Conservation (phyloP, 1,140 invertebrate species). For the Hyposmocoma kahamanoa region DNA sequence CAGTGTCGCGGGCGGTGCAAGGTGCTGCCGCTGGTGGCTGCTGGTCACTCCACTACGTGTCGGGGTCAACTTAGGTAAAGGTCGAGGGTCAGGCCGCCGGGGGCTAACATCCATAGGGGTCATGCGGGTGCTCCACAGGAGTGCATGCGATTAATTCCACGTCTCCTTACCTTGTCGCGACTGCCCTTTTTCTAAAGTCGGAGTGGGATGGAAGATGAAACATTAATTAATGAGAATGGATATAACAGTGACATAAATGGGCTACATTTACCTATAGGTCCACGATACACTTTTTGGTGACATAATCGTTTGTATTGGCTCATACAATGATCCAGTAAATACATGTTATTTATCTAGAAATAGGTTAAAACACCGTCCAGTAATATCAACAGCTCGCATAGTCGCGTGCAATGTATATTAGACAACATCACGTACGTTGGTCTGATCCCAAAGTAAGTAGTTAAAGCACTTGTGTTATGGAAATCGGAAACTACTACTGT, state of each 20-base stretch:
- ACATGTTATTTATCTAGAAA: too few species aligned
- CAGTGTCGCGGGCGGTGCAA: conserved; percentile 8
- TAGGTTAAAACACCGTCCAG: too few species aligned
- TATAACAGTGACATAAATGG: conserved; percentile 32
- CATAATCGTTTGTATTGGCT: too few species aligned
- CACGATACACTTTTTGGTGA: too few species aligned
- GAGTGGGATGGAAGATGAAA: conserved; percentile 69
- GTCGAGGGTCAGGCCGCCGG: conserved; percentile 6
- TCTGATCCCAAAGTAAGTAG: too few species aligned
- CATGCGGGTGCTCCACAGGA: conserved; percentile 59
- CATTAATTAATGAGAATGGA: conserved; percentile 67
- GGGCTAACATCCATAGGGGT: conserved; percentile 34
- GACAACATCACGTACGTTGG: too few species aligned
- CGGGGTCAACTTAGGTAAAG: not conserved
- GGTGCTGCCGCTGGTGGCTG: not conserved
- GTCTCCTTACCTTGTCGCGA: conserved; percentile 83
- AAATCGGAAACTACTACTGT: too few species aligned
- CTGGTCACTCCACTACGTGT: not conserved
- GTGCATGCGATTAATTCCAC: conserved; percentile 56
- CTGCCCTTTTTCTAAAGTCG: conserved; percentile 86
- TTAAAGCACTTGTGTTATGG: too few species aligned
- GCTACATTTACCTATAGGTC: too few species aligned
- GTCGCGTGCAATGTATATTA: too few species aligned
- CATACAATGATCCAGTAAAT: too few species aligned
- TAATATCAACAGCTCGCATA: too few species aligned